Evolutionary conservation across 2,113 vertebrate genomes (phyloP).

Genomic region (Pheucticus melanocephalus): DNA sequence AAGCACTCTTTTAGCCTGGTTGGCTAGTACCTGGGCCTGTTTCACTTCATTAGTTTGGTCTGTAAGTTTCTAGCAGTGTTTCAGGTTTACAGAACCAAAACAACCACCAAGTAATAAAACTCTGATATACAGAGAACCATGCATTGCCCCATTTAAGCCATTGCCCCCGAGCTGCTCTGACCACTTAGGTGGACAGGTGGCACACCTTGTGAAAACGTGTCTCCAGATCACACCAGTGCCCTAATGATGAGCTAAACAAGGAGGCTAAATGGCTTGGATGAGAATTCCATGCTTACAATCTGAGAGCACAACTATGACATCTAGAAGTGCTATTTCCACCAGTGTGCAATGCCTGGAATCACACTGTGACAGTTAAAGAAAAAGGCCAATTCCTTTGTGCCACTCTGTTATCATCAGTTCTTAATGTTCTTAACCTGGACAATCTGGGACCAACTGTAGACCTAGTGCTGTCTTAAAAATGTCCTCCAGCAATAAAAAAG

Average conservation of each 20-base stretch:
- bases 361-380: background rate
- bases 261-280: background rate
- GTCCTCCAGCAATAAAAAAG: background rate
- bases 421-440: background rate
- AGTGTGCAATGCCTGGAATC: background rate
- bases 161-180: background rate
- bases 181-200: background rate
- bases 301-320: background rate
- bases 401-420: background rate
- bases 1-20: background rate
- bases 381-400: constrained; percentile 6
- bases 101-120: background rate
- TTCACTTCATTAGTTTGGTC: background rate
- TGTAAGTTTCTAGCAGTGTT: background rate
- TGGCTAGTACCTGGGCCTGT: background rate
- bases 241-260: background rate
- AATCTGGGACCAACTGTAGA: background rate
- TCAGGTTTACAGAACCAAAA: background rate
- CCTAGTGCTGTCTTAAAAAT: background rate
- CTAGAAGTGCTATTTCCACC: background rate
- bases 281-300: background rate
- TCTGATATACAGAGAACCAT: background rate
- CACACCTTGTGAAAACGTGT: background rate
- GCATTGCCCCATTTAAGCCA: background rate
- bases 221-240: background rate